A percentile compares a stretch with the other conserved stretches of the same genome.
Evolutionary conservation across 2,797 vertebrate species (phyloP).

Genomic region (Alosa sapidissima): DNA sequence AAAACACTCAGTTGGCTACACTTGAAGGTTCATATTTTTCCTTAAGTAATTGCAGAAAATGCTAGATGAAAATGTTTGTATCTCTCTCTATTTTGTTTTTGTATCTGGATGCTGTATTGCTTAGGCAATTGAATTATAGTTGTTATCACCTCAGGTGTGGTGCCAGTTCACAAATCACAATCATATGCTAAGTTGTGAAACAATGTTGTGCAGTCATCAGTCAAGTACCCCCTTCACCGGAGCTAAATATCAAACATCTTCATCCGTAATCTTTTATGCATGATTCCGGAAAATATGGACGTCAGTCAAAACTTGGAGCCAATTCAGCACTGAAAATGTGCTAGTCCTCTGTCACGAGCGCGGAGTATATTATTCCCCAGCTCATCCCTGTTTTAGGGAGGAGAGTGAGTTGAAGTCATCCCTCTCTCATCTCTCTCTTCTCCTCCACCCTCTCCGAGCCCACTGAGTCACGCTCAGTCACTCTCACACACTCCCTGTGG

Average conservation of each 20-base stretch:
- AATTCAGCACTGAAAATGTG: not conserved
- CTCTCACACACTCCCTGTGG: not conserved
- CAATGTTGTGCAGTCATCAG: constrained; percentile 19
- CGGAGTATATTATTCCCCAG: not conserved
- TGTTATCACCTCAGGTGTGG: not conserved
- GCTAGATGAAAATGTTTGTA: not conserved
- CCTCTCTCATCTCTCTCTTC: not conserved
- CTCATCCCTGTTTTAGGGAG: not conserved
- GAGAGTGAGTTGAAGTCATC: not conserved
- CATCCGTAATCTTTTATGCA: constrained; percentile 18
- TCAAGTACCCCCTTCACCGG: not conserved
- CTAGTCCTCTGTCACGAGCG: not conserved
- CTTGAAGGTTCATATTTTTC: not conserved
- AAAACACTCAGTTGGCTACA: not conserved
- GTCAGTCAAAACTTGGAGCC: constrained; percentile 19
- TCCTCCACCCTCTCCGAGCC: not conserved
- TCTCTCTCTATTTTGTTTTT: not conserved
- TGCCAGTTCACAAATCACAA: not conserved
- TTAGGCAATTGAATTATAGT: not conserved
- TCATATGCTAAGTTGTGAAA: constrained; percentile 20
- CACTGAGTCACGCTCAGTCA: not conserved
- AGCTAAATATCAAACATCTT: constrained; percentile 11
- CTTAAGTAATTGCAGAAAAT: not conserved
- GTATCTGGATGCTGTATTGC: not conserved
- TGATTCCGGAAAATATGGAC: constrained; percentile 7